Conservation (phyloP, 2,113 vertebrate species). For the Lepidothrix coronata region DNA sequence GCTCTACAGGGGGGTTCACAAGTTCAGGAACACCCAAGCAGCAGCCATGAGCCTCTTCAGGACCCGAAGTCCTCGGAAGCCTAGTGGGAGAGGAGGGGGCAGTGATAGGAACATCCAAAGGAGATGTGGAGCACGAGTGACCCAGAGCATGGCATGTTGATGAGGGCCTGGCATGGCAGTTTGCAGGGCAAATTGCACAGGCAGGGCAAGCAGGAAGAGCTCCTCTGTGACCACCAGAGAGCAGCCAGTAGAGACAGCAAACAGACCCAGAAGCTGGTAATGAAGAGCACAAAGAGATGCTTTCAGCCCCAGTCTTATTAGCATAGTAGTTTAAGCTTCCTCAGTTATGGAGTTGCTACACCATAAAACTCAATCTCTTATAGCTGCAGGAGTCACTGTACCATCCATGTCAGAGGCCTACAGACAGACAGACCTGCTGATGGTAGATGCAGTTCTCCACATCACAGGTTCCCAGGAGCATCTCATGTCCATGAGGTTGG, state of each 20-base stretch:
- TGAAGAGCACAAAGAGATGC: not conserved
- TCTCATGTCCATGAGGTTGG: not conserved
- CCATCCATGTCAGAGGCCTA: not conserved
- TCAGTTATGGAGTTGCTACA: not conserved
- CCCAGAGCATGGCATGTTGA: not conserved
- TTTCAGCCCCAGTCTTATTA: not conserved
- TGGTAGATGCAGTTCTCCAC: not conserved
- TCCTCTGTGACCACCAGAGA: not conserved
- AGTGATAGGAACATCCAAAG: not conserved
- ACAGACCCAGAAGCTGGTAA: not conserved
- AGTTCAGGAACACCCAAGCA: not conserved
- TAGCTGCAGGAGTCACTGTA: not conserved
- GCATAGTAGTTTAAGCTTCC: not conserved
- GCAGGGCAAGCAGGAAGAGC: not conserved
- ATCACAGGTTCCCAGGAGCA: not conserved
- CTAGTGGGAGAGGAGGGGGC: not conserved
- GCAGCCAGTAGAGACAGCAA: not conserved
- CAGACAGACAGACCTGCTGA: not conserved
- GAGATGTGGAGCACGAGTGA: not conserved
- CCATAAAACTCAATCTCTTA: too few relatives aligned
- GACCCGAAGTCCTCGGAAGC: not conserved
- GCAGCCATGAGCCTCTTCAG: not conserved
- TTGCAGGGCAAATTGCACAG: not conserved
- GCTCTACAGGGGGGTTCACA: not conserved
- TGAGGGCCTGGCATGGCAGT: not conserved